Percentiles rank a stretch among this genome's conserved stretches.
Conservation (phyloP, 92 coral and sea anemone species). For the Paramuricea clavata region DNA sequence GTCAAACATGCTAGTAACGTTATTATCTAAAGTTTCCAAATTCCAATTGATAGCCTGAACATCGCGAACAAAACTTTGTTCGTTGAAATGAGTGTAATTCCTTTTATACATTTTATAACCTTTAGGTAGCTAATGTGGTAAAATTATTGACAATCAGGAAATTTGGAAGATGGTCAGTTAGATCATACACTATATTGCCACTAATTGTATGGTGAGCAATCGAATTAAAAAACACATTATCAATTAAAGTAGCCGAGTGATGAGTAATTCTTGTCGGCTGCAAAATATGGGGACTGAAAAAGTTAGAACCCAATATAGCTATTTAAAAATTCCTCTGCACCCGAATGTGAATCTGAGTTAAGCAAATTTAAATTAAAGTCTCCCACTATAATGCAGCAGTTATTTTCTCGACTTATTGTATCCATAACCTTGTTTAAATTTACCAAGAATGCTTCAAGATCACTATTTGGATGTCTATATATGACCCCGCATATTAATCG, state of each 20-base stretch:
- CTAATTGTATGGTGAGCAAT: no score
- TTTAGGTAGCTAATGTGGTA: no score
- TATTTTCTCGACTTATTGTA: conserved; percentile 44
- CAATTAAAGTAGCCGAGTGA: no score
- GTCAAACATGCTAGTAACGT: neutral
- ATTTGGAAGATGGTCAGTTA: no score
- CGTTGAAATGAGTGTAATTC: no score
- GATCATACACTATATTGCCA: no score
- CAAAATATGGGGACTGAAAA: no score
- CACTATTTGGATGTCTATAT: conserved; percentile 63
- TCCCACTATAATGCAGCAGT: conserved; percentile 37
- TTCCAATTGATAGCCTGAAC: neutral
- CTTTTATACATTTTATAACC: no score
- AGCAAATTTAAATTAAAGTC: conserved; percentile 12
- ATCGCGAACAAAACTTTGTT: no score
- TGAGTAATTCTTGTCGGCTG: no score
- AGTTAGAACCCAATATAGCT: neutral
- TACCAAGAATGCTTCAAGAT: neutral
- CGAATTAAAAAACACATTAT: no score
- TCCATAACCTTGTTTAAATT: conserved; percentile 43
- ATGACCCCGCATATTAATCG: conserved; percentile 60
- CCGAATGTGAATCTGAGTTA: neutral
- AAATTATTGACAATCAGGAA: no score
- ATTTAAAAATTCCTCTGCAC: conserved; percentile 15
- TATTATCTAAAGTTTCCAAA: neutral